Evolutionary conservation across 2,888 invertebrate genomes (phyloP).

Genomic region (Geotrupes spiniger): DNA sequence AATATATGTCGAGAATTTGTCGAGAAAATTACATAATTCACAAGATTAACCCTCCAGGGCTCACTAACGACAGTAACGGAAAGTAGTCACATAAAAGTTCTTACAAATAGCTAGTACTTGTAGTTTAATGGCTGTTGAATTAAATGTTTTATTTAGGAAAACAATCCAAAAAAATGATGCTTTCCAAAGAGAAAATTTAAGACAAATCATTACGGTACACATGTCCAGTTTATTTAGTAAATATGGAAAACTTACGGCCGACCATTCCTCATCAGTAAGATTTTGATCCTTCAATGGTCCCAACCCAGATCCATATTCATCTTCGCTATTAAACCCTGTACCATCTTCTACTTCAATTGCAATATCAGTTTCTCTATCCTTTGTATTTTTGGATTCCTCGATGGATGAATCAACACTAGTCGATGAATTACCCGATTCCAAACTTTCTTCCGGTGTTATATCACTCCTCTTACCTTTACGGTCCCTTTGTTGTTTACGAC

Average conservation of each 20-base stretch:
- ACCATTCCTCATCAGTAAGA: slow-evolving; percentile 49
- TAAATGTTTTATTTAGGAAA: no score
- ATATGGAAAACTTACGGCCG: slow-evolving; percentile 38
- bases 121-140: no score
- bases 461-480: slow-evolving; percentile 43
- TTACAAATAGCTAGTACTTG: no score
- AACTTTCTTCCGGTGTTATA: slow-evolving; percentile 36
- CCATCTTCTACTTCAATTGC: slow-evolving; percentile 43
- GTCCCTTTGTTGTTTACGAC: slow-evolving; percentile 34
- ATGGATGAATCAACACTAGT: slow-evolving; percentile 30
- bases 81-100: no score
- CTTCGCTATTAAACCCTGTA: slow-evolving; percentile 50
- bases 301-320: slow-evolving; percentile 42
- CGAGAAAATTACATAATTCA: no score
- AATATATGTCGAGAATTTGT: no score
- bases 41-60: no score
- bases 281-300: slow-evolving; percentile 25
- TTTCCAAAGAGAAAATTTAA: no score
- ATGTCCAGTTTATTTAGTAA: no score
- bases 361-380: slow-evolving; percentile 35
- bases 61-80: no score
- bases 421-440: slow-evolving; percentile 24
- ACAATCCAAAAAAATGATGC: no score
- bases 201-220: no score
- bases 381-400: slow-evolving; percentile 34